phyloP scores from a whole-genome alignment of 2,888 invertebrate species.

The Lysandra bellargus region DNA sequence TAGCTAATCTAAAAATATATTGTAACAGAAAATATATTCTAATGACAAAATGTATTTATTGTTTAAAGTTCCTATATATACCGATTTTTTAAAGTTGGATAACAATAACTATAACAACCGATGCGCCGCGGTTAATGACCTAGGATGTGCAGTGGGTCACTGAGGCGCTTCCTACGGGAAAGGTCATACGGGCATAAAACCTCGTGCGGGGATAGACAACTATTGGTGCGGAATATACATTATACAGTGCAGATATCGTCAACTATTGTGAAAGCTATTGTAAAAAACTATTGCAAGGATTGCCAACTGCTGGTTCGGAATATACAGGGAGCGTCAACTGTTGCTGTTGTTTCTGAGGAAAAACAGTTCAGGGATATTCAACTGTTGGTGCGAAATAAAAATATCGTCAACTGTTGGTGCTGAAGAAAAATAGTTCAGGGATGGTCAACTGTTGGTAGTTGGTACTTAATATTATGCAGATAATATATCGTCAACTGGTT shows the following conservation, averaged over 20 bases:
- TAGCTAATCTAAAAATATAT: no score
- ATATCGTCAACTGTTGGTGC: neutral
- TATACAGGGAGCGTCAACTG: neutral
- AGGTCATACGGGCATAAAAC: constrained; percentile 49
- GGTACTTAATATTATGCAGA: neutral
- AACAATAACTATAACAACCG: neutral
- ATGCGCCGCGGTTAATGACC: constrained; percentile 39
- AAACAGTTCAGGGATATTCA: neutral
- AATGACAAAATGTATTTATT: no score
- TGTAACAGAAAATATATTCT: no score
- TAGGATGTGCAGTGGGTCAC: constrained; percentile 62
- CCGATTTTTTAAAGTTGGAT: neutral
- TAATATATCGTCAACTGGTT: no score
- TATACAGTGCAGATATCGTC: neutral
- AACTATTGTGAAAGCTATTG: neutral
- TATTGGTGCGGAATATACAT: neutral
- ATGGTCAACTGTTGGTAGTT: neutral
- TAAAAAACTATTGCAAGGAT: no score
- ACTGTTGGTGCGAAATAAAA: neutral
- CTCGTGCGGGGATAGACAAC: neutral
- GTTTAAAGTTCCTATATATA: neutral
- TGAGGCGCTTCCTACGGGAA: constrained; percentile 71
- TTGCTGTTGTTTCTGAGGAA: neutral
- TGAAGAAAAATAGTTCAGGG: neutral
- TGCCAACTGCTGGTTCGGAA: neutral